A percentile compares a stretch with the other conserved stretches of the same genome.
phyloP scores from a whole-genome alignment of 1,140 invertebrate species.

The Brachionus asplanchnoidis region DNA sequence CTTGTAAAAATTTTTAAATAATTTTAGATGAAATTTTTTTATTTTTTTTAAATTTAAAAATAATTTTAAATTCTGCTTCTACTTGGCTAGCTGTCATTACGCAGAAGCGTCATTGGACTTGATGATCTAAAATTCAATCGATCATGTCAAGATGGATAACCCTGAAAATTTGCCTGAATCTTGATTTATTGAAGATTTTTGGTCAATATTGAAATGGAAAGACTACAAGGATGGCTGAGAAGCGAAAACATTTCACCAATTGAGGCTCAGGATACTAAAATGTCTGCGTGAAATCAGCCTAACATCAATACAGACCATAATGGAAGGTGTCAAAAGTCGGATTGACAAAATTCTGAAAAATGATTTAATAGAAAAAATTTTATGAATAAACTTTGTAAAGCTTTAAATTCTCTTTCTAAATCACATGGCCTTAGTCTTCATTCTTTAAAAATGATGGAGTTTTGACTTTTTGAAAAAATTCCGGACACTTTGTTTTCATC shows the following conservation, averaged over 20 bases:
- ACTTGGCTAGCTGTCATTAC: too few species aligned
- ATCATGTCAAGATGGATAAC: background rate
- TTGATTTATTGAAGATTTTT: background rate
- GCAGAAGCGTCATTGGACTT: too few species aligned
- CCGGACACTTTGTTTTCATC: too few species aligned
- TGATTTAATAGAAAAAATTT: background rate
- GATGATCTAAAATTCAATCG: background rate
- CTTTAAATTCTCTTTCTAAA: too few species aligned
- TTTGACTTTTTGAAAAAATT: too few species aligned
- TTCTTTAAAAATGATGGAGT: too few species aligned
- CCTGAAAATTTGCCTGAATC: background rate
- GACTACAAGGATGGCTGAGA: background rate
- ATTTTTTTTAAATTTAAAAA: too few species aligned
- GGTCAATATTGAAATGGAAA: background rate
- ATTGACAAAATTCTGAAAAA: background rate
- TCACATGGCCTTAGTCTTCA: too few species aligned
- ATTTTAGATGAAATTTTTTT: too few species aligned
- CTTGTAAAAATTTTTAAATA: too few species aligned
- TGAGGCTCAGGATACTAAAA: background rate
- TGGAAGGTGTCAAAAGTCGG: background rate
- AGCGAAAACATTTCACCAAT: background rate
- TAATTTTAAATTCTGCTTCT: too few species aligned
- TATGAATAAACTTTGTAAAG: too few species aligned
- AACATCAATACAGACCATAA: background rate
- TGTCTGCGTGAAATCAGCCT: background rate